Evolutionary conservation across 2,797 vertebrate species (phyloP).

Genomic region (Emys orbicularis): DNA sequence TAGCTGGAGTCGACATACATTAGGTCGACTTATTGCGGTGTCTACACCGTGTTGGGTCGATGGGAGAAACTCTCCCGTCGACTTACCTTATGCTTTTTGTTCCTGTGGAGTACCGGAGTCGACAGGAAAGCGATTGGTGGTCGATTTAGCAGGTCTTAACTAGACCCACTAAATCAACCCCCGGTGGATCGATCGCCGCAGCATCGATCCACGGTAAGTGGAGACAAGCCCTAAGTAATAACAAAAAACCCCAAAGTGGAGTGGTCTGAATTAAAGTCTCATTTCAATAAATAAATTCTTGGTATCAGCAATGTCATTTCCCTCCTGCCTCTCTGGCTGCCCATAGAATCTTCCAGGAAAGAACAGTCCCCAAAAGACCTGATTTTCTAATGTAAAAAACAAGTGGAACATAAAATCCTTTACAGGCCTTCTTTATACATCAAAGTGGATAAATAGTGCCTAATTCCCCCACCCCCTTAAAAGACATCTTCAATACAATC

Average conservation of each 20-base stretch:
- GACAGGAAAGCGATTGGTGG: no score
- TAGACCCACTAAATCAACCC: no score
- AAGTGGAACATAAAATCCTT: not conserved
- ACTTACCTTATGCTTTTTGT: no score
- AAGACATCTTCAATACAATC: not conserved
- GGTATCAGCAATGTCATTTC: not conserved
- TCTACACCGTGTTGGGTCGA: no score
- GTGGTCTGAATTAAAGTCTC: not conserved
- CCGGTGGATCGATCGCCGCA: no score
- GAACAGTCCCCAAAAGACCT: not conserved
- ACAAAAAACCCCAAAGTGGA: not conserved
- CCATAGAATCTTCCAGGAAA: not conserved
- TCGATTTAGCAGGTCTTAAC: no score
- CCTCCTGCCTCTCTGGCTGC: not conserved
- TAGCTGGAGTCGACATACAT: no score
- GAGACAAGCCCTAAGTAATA: not conserved
- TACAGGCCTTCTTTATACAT: not conserved
- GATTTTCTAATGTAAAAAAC: not conserved
- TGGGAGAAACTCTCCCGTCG: no score
- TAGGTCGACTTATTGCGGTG: no score
- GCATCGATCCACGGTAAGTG: no score
- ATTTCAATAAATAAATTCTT: not conserved
- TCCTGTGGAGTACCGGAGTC: no score
- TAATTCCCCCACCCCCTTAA: not conserved
- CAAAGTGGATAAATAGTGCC: not conserved